Evolutionary conservation across 2,113 vertebrate genomes (phyloP).

Genomic region (Oxyura jamaicensis): DNA sequence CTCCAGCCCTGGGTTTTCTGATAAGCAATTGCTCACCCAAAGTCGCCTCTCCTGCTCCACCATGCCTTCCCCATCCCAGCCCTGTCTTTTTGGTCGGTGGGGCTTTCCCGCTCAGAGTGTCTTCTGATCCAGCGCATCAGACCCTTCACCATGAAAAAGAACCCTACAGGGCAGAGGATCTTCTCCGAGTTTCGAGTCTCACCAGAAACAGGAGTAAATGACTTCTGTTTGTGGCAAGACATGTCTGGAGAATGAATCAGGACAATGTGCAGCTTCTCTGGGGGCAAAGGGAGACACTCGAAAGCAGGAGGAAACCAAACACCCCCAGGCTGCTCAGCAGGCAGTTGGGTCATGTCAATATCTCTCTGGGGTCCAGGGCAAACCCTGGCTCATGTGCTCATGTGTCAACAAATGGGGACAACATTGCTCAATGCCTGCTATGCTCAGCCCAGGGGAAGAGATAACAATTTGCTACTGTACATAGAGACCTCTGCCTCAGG

Average conservation of each 20-base stretch:
- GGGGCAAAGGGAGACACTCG: not conserved
- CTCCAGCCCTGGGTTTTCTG: not conserved
- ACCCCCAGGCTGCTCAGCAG: not conserved
- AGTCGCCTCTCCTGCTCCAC: not conserved
- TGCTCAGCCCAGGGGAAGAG: not conserved
- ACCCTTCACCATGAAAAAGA: not conserved
- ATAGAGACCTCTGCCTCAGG: not conserved
- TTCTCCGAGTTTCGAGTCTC: not conserved
- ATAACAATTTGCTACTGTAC: not conserved
- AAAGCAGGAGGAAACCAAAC: not conserved
- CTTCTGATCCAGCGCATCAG: not conserved
- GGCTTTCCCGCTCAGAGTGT: not conserved
- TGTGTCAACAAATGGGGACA: not conserved
- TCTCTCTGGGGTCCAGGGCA: not conserved
- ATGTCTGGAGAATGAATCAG: accelerated
- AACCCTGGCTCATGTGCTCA: not conserved
- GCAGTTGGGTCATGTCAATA: accelerated
- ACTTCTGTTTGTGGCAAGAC: accelerated
- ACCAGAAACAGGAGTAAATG: not conserved
- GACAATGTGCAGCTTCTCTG: not conserved
- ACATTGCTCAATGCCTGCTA: not conserved
- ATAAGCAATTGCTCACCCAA: not conserved
- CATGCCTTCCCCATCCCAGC: not conserved
- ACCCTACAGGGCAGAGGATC: not conserved
- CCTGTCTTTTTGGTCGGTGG: not conserved